Evolutionary conservation across 2,113 vertebrate species (phyloP).

Genomic region (Sminthopsis crassicaudata): DNA sequence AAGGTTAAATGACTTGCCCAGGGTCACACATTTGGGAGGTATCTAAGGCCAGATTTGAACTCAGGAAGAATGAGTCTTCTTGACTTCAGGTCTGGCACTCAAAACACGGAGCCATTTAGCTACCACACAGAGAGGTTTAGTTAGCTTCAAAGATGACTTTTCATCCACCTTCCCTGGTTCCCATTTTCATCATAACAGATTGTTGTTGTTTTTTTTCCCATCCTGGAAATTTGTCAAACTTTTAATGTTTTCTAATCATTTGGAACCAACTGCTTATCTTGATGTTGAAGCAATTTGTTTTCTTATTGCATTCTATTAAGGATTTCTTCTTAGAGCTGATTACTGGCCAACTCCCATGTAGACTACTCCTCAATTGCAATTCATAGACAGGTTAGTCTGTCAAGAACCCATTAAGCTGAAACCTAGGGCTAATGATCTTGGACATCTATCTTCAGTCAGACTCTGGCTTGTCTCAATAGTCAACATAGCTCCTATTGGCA

Average conservation of each 20-base stretch:
- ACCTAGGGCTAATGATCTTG: neutral
- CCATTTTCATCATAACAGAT: neutral
- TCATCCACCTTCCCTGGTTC: neutral
- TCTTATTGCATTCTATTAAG: slow-evolving; percentile 54
- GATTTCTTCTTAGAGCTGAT: slow-evolving; percentile 62
- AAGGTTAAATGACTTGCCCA: neutral
- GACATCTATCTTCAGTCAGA: neutral
- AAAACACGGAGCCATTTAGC: neutral
- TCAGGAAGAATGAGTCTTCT: neutral
- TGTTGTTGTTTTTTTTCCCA: neutral
- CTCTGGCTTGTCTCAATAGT: neutral
- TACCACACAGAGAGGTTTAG: neutral
- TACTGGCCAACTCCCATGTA: neutral
- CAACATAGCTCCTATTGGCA: neutral
- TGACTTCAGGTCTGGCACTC: neutral
- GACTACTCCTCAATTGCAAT: neutral
- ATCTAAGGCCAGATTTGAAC: neutral
- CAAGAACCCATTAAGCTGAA: neutral
- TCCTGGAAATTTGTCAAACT: slow-evolving; percentile 62
- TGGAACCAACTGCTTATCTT: slow-evolving; percentile 54
- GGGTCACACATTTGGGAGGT: neutral
- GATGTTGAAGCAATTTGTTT: slow-evolving; percentile 59
- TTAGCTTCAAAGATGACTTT: neutral
- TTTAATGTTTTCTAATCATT: slow-evolving; percentile 65
- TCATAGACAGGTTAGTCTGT: neutral